phyloP scores from a whole-genome alignment of 2,113 vertebrate species.

The Octodon degus region DNA sequence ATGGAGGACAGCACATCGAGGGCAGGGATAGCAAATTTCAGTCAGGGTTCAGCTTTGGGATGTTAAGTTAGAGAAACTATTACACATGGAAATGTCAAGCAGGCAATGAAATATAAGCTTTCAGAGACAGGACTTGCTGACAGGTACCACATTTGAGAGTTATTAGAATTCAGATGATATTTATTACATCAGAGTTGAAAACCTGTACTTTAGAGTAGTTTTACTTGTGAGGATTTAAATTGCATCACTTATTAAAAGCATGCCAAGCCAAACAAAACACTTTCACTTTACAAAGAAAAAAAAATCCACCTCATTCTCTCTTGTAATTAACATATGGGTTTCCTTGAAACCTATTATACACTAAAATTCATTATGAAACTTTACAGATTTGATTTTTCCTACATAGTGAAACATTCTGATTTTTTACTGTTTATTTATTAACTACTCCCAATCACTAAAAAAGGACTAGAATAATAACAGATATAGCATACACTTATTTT shows the following conservation, averaged over 20 bases:
- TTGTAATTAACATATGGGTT: neutral
- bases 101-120: neutral
- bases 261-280: neutral
- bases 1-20: neutral
- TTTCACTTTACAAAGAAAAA: neutral
- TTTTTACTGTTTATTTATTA: constrained; percentile 12
- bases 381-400: constrained; percentile 8
- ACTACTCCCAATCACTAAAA: neutral
- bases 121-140: neutral
- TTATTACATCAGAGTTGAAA: neutral
- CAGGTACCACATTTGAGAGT: neutral
- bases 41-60: neutral
- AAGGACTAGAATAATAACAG: neutral
- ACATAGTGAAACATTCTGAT: constrained; percentile 3
- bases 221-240: constrained; percentile 8
- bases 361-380: neutral
- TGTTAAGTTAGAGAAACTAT: neutral
- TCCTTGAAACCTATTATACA: neutral
- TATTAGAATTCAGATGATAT: neutral
- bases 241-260: neutral
- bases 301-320: neutral
- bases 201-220: neutral
- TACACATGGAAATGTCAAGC: neutral
- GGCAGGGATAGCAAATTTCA: neutral
- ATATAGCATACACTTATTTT: neutral